Evolutionary conservation across 2,888 invertebrate species (phyloP).

Genomic region (Cancer borealis): DNA sequence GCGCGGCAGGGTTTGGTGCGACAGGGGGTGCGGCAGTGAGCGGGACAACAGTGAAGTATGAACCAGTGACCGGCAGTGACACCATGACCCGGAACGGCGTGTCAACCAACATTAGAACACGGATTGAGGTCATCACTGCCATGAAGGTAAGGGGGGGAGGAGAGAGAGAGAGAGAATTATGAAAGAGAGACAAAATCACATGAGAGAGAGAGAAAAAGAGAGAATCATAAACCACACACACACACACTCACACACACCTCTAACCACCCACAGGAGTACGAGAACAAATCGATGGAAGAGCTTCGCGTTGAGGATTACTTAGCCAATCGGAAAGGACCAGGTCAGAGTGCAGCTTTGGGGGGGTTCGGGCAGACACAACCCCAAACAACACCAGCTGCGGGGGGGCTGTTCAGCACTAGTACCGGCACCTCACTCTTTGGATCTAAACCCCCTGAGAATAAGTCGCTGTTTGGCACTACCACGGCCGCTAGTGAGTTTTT

Average conservation of each 20-base stretch:
- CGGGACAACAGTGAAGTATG: slow-evolving; percentile 88
- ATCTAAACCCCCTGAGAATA: slow-evolving; percentile 76
- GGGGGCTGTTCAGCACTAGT: slow-evolving; percentile 64
- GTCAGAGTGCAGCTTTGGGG: slow-evolving; percentile 53
- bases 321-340: slow-evolving; percentile 90
- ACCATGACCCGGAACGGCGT: slow-evolving; percentile 93
- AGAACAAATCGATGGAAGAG: slow-evolving; percentile 95
- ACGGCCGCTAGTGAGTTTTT: slow-evolving; percentile 76
- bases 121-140: slow-evolving; percentile 85
- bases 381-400: slow-evolving; percentile 52
- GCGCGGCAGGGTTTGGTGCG: slow-evolving; percentile 56
- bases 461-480: slow-evolving; percentile 75
- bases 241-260: background rate
- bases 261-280: slow-evolving; percentile 90
- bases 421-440: slow-evolving; percentile 75
- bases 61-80: slow-evolving; percentile 87
- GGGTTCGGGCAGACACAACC: slow-evolving; percentile 71
- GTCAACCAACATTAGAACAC: slow-evolving; percentile 91
- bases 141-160: slow-evolving; percentile 76
- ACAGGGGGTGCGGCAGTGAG: slow-evolving; percentile 79
- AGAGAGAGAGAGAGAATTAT: background rate
- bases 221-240: too few relatives aligned
- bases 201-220: background rate
- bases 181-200: background rate
- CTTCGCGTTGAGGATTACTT: slow-evolving; percentile 95